Evolutionary conservation across 2,888 invertebrate species (phyloP).

Genomic region (Linnaemya tessellans): DNA sequence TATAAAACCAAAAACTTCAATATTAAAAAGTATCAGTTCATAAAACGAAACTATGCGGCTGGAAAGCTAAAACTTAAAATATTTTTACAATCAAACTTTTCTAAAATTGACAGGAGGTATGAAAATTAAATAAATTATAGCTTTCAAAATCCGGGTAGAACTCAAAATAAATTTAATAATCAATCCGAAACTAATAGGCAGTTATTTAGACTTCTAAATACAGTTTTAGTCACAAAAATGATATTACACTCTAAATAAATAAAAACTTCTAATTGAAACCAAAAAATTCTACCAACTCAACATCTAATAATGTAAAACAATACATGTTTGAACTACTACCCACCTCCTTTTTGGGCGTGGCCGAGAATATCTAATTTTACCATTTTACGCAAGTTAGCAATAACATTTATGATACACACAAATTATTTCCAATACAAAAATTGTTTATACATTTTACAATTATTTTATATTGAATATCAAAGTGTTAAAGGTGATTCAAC

Average conservation of each 20-base stretch:
- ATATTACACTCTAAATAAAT: not conserved
- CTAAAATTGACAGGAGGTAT: not conserved
- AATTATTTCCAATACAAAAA: slow-evolving; percentile 28
- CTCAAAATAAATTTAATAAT: too few species aligned
- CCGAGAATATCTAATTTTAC: slow-evolving; percentile 82
- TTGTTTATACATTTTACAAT: not conserved
- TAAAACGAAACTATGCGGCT: not conserved
- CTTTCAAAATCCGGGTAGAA: not conserved
- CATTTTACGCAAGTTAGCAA: slow-evolving; percentile 70
- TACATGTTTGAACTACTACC: slow-evolving; percentile 74
- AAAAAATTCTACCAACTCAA: slow-evolving; percentile 27
- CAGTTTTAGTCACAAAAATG: not conserved
- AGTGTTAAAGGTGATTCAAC: slow-evolving; percentile 13
- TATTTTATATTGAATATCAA: slow-evolving; percentile 1
- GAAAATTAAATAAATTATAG: not conserved
- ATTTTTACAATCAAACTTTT: not conserved
- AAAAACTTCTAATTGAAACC: not conserved
- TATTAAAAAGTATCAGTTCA: slow-evolving; percentile 24
- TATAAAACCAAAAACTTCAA: not conserved
- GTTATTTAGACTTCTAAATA: not conserved
- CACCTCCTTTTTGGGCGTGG: slow-evolving; percentile 83
- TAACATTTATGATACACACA: slow-evolving; percentile 43
- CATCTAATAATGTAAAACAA: slow-evolving; percentile 24
- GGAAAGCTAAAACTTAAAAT: not conserved
- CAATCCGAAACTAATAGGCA: too few species aligned